These are phyloP conservation scores for Brachyptera putata DNA, from an alignment of 2,888 invertebrate species.

Conservation along the genomic window DNA sequence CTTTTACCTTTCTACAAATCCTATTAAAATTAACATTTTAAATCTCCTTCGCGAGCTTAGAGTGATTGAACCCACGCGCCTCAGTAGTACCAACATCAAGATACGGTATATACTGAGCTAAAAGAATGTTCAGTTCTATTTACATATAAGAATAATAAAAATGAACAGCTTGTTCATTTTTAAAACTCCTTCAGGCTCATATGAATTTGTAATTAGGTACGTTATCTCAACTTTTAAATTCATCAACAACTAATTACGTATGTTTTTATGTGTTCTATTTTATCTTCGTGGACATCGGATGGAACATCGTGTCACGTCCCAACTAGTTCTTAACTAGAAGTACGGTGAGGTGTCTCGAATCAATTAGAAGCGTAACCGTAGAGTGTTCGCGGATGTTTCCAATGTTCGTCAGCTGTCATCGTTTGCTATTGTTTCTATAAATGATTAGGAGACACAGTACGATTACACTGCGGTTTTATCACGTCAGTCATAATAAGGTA, in stretches of 20 bases:
- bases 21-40: conserved; percentile 9
- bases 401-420: too few relatives aligned
- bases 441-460: too few relatives aligned
- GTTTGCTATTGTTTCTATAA: too few relatives aligned
- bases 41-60: neutral
- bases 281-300: neutral
- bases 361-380: neutral
- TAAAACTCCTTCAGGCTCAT: neutral
- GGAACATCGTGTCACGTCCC: too few relatives aligned
- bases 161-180: too few relatives aligned
- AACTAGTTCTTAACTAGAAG: too few relatives aligned
- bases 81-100: neutral
- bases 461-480: too few relatives aligned
- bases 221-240: neutral
- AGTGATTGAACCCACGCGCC: conserved; percentile 13
- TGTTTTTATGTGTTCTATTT: neutral
- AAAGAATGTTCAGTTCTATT: neutral
- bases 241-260: conserved; percentile 6
- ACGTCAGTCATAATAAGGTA: too few relatives aligned
- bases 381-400: too few relatives aligned
- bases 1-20: conserved; percentile 3
- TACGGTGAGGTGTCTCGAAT: neutral
- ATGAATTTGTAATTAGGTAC: conserved; percentile 2
- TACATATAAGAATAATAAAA: neutral
- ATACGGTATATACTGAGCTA: too few relatives aligned